A percentile compares a stretch with the other conserved stretches of the same genome.
These are phyloP conservation scores for Mustela nigripes DNA, from an alignment of 2,113 vertebrate genomes.

Conservation along the genomic window DNA sequence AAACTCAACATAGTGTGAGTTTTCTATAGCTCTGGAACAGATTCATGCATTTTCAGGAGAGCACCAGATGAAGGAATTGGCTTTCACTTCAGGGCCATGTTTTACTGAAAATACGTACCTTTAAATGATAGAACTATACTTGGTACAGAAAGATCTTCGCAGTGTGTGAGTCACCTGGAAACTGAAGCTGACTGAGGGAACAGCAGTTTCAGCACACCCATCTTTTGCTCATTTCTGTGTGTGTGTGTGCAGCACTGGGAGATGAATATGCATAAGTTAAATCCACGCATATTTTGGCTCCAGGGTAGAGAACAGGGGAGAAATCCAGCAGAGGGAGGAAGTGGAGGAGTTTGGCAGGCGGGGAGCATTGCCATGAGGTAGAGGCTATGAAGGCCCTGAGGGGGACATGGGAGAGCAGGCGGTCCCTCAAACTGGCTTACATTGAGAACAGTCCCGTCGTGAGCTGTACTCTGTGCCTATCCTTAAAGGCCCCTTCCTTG, in stretches of 20 bases:
- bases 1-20: background rate
- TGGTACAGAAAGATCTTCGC: background rate
- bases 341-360: background rate
- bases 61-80: conserved; percentile 1
- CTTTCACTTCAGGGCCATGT: background rate
- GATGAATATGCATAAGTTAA: conserved; percentile 27
- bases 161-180: background rate
- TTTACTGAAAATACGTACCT: conserved; percentile 53
- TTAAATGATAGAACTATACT: conserved; percentile 40
- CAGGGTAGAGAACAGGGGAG: background rate
- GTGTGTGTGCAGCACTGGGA: background rate
- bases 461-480: background rate
- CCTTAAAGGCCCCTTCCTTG: background rate
- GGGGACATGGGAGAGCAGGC: background rate
- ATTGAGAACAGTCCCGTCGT: background rate
- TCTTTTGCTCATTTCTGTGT: background rate
- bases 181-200: background rate
- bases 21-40: conserved; percentile 37
- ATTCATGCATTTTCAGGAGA: conserved; percentile 12
- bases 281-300: background rate
- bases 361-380: background rate
- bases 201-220: background rate
- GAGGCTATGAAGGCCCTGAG: background rate
- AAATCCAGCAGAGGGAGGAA: background rate
- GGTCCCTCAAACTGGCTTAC: background rate